Evolutionary conservation across 2,888 invertebrate genomes (phyloP).

Genomic region (Microctonus aethiopoides): DNA sequence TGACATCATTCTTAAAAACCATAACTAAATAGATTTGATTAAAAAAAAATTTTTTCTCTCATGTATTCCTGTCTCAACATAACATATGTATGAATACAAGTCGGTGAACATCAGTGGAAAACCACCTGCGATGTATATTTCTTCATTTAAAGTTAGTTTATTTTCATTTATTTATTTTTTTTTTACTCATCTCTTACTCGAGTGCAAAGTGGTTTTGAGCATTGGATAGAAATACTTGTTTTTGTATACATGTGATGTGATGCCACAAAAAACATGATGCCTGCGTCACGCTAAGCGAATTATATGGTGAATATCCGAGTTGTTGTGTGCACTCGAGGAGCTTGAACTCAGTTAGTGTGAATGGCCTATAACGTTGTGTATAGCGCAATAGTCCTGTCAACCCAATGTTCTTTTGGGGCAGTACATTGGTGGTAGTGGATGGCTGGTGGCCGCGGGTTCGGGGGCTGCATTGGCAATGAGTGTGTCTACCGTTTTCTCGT

Average conservation of each 20-base stretch:
- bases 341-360: constrained; percentile 47
- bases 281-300: neutral
- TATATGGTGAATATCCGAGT: neutral
- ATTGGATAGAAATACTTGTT: no score
- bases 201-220: neutral
- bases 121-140: no score
- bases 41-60: no score
- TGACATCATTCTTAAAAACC: no score
- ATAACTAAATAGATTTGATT: no score
- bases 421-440: neutral
- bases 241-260: no score
- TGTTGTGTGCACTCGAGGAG: neutral
- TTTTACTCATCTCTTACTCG: no score
- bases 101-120: no score
- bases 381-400: neutral
- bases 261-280: neutral
- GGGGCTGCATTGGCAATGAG: constrained; percentile 4
- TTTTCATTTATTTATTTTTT: no score
- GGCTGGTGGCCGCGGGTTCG: neutral
- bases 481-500: constrained; percentile 31
- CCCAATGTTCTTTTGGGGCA: neutral
- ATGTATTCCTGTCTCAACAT: no score
- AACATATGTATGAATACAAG: no score
- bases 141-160: no score
- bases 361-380: constrained; percentile 45